phyloP scores from a whole-genome alignment of 2,888 invertebrate genomes.

The Polietes domitor region DNA sequence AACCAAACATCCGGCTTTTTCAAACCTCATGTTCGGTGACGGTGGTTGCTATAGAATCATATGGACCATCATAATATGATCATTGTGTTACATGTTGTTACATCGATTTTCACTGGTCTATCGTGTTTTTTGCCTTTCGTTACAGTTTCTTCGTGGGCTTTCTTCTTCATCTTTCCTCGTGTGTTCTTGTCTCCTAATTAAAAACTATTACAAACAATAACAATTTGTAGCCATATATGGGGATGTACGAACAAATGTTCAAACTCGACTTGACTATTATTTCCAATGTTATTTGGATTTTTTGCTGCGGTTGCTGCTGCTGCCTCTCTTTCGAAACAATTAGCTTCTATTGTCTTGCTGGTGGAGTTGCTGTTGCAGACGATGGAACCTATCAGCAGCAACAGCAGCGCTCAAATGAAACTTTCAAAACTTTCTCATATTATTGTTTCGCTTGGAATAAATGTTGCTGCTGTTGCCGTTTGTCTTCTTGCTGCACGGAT shows the following conservation, averaged over 20 bases:
- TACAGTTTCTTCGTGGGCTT: background rate
- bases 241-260: slow-evolving; percentile 32
- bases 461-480: background rate
- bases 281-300: background rate
- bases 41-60: background rate
- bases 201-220: slow-evolving; percentile 52
- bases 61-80: background rate
- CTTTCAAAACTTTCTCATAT: slow-evolving; percentile 65
- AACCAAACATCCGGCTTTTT: background rate
- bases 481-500: slow-evolving; percentile 36
- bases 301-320: background rate
- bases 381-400: background rate
- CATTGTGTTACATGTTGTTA: slow-evolving; percentile 27
- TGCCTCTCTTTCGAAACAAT: slow-evolving; percentile 43
- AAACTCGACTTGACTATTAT: slow-evolving; percentile 27
- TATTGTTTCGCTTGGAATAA: slow-evolving; percentile 37
- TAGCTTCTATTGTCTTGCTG: slow-evolving; percentile 49
- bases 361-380: background rate
- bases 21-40: no score
- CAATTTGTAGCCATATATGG: slow-evolving; percentile 59
- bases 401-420: slow-evolving; percentile 37
- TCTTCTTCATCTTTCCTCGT: background rate
- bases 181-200: slow-evolving; percentile 45
- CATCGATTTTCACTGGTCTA: slow-evolving; percentile 37
- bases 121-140: slow-evolving; percentile 1